Conservation (phyloP, 1,140 invertebrate species). For the Samia ricini region DNA sequence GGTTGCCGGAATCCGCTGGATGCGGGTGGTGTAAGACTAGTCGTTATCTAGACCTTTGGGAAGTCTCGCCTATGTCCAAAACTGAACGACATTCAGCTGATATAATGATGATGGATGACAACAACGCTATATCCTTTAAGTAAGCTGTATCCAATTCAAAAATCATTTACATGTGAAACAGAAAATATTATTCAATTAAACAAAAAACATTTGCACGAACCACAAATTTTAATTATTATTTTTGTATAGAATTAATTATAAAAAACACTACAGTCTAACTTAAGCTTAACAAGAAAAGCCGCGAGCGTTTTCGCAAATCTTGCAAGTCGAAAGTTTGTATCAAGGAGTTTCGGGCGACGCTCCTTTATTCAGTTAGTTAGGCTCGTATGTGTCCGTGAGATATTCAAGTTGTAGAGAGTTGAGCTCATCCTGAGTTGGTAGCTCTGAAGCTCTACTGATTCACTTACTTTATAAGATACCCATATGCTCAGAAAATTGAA, state of each 20-base stretch:
- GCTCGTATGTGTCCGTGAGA: conserved; percentile 40
- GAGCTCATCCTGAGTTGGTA: conserved; percentile 12
- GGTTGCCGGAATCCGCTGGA: no score
- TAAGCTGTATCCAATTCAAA: no score
- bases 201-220: no score
- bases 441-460: conserved; percentile 19
- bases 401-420: conserved; percentile 21
- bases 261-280: neutral
- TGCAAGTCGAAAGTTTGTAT: conserved; percentile 64
- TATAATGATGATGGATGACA: no score
- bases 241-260: neutral
- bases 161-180: no score
- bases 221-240: no score
- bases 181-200: no score
- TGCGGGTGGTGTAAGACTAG: no score
- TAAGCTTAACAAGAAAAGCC: conserved; percentile 34
- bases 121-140: no score
- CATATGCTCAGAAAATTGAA: neutral
- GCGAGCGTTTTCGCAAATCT: conserved; percentile 62
- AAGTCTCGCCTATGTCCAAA: no score
- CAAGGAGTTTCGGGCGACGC: conserved; percentile 47
- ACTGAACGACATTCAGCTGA: no score
- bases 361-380: conserved; percentile 64
- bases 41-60: no score
- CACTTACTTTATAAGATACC: conserved; percentile 4